These are phyloP conservation scores for Gobius niger DNA, from an alignment of 2,113 vertebrate genomes.

Conservation along the genomic window DNA sequence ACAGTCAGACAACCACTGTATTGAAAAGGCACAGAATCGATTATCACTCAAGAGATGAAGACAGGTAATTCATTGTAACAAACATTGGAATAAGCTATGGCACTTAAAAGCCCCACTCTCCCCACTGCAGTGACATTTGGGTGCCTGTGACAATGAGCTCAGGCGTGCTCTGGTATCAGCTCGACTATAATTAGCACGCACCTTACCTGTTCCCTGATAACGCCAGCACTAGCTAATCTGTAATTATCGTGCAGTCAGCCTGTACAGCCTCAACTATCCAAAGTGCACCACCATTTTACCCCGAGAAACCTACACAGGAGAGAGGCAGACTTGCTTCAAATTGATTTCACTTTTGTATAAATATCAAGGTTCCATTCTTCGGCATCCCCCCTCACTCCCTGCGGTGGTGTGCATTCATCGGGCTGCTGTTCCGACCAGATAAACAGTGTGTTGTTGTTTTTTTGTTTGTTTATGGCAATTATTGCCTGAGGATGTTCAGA, in stretches of 20 bases:
- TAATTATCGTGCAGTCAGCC: conserved; percentile 60
- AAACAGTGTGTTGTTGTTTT: conserved; percentile 73
- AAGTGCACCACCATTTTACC: conserved; percentile 42
- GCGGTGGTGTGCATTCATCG: conserved; percentile 61
- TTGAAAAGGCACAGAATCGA: too few species aligned
- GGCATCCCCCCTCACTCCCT: conserved; percentile 44
- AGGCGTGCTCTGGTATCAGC: conserved; percentile 34
- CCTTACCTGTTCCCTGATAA: conserved; percentile 61
- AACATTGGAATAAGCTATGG: too few species aligned
- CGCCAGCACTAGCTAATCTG: conserved; percentile 56
- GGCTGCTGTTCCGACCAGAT: conserved; percentile 77
- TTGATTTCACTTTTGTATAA: conserved; percentile 75
- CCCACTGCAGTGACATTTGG: conserved; percentile 10
- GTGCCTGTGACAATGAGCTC: not conserved
- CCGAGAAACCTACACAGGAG: conserved; percentile 49
- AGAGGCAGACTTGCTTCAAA: conserved; percentile 60
- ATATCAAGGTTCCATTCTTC: conserved; percentile 72
- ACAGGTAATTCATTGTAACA: too few species aligned
- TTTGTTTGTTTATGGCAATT: conserved; percentile 75
- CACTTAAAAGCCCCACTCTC: not conserved
- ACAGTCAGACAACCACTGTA: too few species aligned
- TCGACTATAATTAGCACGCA: conserved; percentile 57
- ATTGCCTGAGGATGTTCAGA: conserved; percentile 78
- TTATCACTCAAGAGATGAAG: too few species aligned
- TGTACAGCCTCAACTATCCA: conserved; percentile 40